These are phyloP conservation scores for Rhea americana DNA, from an alignment of 2,113 vertebrate genomes.

Conservation along the genomic window DNA sequence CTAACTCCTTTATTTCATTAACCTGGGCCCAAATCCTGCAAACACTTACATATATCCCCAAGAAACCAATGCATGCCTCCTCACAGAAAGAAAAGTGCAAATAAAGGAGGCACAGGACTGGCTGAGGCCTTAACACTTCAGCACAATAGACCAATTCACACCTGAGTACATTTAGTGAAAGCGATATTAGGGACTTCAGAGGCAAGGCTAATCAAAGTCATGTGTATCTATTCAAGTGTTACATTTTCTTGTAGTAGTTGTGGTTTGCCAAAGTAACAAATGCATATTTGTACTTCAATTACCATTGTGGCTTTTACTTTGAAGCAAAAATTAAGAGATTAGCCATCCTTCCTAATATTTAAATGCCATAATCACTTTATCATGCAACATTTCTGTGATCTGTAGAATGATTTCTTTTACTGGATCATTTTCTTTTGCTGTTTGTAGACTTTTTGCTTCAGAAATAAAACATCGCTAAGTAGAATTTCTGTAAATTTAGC, in stretches of 20 bases:
- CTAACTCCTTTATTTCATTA: not conserved
- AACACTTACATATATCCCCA: not conserved
- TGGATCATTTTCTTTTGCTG: slow-evolving; percentile 32
- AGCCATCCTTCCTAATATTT: slow-evolving; percentile 54
- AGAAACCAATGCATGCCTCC: not conserved
- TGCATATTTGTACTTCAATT: slow-evolving; percentile 7
- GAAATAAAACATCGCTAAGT: slow-evolving; percentile 26
- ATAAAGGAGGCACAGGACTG: not conserved
- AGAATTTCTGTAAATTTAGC: slow-evolving; percentile 8
- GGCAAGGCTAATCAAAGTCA: not conserved
- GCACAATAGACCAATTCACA: not conserved
- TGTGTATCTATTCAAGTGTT: not conserved
- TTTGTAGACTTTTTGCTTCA: slow-evolving; percentile 15
- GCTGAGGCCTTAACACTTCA: not conserved
- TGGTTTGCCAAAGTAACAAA: slow-evolving; percentile 58
- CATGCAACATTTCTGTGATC: slow-evolving; percentile 46
- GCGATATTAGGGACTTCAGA: not conserved
- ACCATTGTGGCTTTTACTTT: slow-evolving; percentile 49
- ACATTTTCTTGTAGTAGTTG: slow-evolving; percentile 56
- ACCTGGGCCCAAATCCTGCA: not conserved
- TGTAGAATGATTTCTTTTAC: slow-evolving; percentile 56
- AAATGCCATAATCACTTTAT: slow-evolving; percentile 50
- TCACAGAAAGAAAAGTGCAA: not conserved
- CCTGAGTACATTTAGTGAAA: not conserved
- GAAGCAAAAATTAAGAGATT: slow-evolving; percentile 51